Base-by-base conservation (phyloP, 2,888 invertebrate species). In the Panopea generosa region DNA sequence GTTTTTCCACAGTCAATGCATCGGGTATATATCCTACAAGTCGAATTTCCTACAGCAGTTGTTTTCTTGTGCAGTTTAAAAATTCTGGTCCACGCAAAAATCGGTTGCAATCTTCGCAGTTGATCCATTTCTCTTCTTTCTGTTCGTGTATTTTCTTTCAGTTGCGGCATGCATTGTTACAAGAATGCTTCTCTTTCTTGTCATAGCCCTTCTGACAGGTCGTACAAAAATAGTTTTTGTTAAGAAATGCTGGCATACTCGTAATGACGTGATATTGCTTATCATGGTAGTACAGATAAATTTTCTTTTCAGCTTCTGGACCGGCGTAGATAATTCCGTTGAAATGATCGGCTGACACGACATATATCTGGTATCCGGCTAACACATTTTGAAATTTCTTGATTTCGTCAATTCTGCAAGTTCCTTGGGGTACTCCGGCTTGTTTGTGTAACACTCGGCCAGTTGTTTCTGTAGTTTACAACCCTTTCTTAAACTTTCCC, bases 401-500 rank as follows among this genome's bases (percentile, higher is more conserved):
- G 14, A 76, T 57, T 49, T 77, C 77, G 20, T 67, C 67, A 1
- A 72, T 45, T 0, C 71, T 62, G 45, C 77, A 81, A 49, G 22
- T 52, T 55, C 24, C 50, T 11, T 62, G 18, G n/a, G 67, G 33
- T 2, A 78, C 67, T 14, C 47, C 24, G 11, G 75, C 71, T 52
- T 2, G 20, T 29, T 45, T 43, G 40, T 77, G 77, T 9, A 81
- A 33, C 26, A 73, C 24, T 26, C 22, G 0, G 74, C 77, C 24
- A 77, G 45, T 2, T 26, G 6, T 40, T 26, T 43, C 56, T 81
- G 81, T 9, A 71, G 29, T n/a, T 59, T 1, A n/a, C 43, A 1
- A 2, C 61, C 71, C 9, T 53, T 9, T 29, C 80, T 29, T n/a
- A 80, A 73, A n/a, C 55, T 55, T 2, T 76, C 38, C 76, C 73